These are phyloP conservation scores for Liposcelis brunnea DNA, from an alignment of 2,888 invertebrate genomes.

Conservation along the genomic window DNA sequence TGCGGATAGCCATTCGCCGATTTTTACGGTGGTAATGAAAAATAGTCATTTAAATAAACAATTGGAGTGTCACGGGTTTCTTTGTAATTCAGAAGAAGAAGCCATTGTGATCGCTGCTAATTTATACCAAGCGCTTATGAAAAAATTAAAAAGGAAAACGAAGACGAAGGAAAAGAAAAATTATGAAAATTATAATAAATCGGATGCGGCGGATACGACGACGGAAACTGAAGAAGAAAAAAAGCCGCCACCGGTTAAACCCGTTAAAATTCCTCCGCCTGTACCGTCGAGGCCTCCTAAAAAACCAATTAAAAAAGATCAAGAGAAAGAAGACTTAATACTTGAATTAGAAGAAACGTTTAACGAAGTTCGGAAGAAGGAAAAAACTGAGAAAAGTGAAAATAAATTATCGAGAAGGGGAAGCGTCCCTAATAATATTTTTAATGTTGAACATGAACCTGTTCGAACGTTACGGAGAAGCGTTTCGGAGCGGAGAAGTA, in stretches of 20 bases:
- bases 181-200: slow-evolving; percentile 17
- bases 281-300: slow-evolving; percentile 19
- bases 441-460: neutral
- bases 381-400: too few species aligned
- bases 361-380: neutral
- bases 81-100: slow-evolving; percentile 76
- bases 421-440: slow-evolving; percentile 9
- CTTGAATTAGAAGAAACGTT: slow-evolving; percentile 1
- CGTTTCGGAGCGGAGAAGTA: slow-evolving; percentile 2
- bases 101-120: slow-evolving; percentile 84
- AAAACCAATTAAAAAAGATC: slow-evolving; percentile 16
- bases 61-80: slow-evolving; percentile 80
- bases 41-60: slow-evolving; percentile 55
- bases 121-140: slow-evolving; percentile 72
- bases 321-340: slow-evolving; percentile 9
- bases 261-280: slow-evolving; percentile 2
- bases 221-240: slow-evolving; percentile 4
- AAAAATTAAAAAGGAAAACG: slow-evolving; percentile 40
- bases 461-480: slow-evolving; percentile 2
- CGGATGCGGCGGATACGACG: slow-evolving; percentile 6
- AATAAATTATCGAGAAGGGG: neutral
- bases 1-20: slow-evolving; percentile 50
- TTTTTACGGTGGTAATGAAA: slow-evolving; percentile 83
- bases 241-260: neutral
- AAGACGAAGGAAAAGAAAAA: slow-evolving; percentile 18